These are phyloP conservation scores for Theocolax elegans DNA, from an alignment of 1,140 invertebrate species.

Conservation along the genomic window DNA sequence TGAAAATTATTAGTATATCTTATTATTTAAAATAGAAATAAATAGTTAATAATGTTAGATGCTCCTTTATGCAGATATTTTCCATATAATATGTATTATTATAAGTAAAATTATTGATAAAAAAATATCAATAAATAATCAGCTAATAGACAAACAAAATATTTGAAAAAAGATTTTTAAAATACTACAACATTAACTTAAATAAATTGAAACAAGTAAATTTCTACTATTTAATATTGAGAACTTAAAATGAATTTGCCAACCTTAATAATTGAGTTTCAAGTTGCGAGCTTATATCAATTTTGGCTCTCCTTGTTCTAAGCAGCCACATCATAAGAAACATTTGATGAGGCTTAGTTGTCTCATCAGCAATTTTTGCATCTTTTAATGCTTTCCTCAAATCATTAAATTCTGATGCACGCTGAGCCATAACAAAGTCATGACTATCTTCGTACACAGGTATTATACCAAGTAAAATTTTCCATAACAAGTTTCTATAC, in stretches of 20 bases:
- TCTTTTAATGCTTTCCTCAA: slow-evolving; percentile 77
- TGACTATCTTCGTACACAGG: slow-evolving; percentile 81
- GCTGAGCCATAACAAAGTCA: slow-evolving; percentile 77
- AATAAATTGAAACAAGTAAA: not conserved
- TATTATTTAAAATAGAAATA: slow-evolving; percentile 9
- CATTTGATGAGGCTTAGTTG: slow-evolving; percentile 71
- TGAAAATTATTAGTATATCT: slow-evolving; percentile 52
- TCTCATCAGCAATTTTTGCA: slow-evolving; percentile 71
- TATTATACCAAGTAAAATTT: slow-evolving; percentile 80
- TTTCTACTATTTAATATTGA: no score
- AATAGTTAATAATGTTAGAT: no score
- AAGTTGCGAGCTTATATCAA: slow-evolving; percentile 69
- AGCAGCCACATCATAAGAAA: slow-evolving; percentile 83
- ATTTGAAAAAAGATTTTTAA: no score
- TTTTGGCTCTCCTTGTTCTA: slow-evolving; percentile 74
- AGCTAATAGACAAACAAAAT: no score
- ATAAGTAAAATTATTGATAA: not conserved
- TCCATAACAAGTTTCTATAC: slow-evolving; percentile 87
- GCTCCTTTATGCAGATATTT: no score
- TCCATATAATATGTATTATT: no score
- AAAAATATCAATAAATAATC: not conserved
- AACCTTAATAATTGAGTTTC: slow-evolving; percentile 61
- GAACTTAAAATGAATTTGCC: no score
- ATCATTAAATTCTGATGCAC: slow-evolving; percentile 80
- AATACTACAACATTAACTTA: no score